Percentiles rank a stretch among this genome's conserved stretches.
phyloP scores from a whole-genome alignment of 92 coral and sea anemone genomes.

The Siderastrea radians region DNA sequence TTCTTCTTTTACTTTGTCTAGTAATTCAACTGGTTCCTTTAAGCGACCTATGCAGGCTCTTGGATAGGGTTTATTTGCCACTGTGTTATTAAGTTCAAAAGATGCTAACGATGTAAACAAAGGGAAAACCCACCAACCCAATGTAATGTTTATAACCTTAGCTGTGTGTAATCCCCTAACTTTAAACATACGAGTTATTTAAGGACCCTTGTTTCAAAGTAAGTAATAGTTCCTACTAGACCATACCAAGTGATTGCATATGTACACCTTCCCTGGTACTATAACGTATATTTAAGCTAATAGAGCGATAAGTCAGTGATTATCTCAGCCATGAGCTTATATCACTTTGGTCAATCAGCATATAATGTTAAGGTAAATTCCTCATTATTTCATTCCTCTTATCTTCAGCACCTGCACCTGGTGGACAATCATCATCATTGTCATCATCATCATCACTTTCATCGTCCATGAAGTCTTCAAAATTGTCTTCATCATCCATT shows the following conservation, averaged over 20 bases:
- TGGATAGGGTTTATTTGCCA: neutral
- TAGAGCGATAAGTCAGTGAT: too few relatives aligned
- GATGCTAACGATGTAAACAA: neutral
- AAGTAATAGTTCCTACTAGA: too few relatives aligned
- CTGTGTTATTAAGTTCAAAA: neutral
- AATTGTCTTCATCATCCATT: slow-evolving; percentile 33
- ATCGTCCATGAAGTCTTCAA: slow-evolving; percentile 24
- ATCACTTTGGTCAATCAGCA: neutral
- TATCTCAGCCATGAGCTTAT: too few relatives aligned
- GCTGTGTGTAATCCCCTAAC: too few relatives aligned
- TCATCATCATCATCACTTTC: slow-evolving; percentile 34
- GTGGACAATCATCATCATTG: slow-evolving; percentile 35
- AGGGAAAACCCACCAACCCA: too few relatives aligned
- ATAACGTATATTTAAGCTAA: too few relatives aligned
- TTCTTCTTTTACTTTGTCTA: neutral
- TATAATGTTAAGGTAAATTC: slow-evolving; percentile 18
- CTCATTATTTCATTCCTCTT: slow-evolving; percentile 56
- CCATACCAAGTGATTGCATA: too few relatives aligned
- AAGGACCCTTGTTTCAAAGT: too few relatives aligned
- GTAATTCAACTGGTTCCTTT: neutral
- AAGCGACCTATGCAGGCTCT: neutral
- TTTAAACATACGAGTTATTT: too few relatives aligned
- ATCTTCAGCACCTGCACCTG: slow-evolving; percentile 28
- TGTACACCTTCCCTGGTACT: too few relatives aligned
- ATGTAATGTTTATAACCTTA: too few relatives aligned